phyloP scores from a whole-genome alignment of 2,113 vertebrate species.

The Dinomys branickii region DNA sequence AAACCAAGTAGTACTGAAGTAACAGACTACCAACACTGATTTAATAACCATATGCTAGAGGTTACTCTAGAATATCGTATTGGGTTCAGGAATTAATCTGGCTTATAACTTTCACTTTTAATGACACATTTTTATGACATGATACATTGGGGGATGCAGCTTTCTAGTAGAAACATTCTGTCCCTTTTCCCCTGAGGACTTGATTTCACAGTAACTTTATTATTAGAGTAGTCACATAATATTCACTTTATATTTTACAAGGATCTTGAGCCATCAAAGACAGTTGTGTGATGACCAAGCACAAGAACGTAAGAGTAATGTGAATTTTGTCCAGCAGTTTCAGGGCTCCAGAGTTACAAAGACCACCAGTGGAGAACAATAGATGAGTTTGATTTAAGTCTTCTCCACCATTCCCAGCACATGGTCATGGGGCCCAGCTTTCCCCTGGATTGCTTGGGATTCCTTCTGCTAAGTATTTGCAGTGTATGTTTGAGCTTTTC shows the following conservation, averaged over 20 bases:
- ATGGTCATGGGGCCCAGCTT: background rate
- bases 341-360: slow-evolving; percentile 36
- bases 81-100: slow-evolving; percentile 73
- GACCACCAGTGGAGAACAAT: slow-evolving; percentile 60
- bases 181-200: slow-evolving; percentile 77
- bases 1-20: slow-evolving; percentile 67
- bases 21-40: slow-evolving; percentile 77
- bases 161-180: slow-evolving; percentile 78
- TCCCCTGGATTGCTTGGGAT: background rate
- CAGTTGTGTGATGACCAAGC: slow-evolving; percentile 64
- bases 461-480: background rate
- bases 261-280: slow-evolving; percentile 63
- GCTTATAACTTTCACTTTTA: slow-evolving; percentile 70
- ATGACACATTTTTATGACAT: slow-evolving; percentile 83
- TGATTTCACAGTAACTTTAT: slow-evolving; percentile 79
- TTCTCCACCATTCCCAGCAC: slow-evolving; percentile 49
- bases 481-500: background rate
- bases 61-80: slow-evolving; percentile 74
- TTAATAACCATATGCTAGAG: slow-evolving; percentile 69
- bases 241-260: slow-evolving; percentile 73
- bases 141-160: slow-evolving; percentile 79
- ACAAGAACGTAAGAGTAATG: background rate
- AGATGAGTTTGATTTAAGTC: slow-evolving; percentile 59
- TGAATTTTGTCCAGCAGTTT: slow-evolving; percentile 61
- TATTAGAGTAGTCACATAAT: slow-evolving; percentile 74